phyloP scores from a whole-genome alignment of 2,113 vertebrate genomes.

The Turdus rufiventris region DNA sequence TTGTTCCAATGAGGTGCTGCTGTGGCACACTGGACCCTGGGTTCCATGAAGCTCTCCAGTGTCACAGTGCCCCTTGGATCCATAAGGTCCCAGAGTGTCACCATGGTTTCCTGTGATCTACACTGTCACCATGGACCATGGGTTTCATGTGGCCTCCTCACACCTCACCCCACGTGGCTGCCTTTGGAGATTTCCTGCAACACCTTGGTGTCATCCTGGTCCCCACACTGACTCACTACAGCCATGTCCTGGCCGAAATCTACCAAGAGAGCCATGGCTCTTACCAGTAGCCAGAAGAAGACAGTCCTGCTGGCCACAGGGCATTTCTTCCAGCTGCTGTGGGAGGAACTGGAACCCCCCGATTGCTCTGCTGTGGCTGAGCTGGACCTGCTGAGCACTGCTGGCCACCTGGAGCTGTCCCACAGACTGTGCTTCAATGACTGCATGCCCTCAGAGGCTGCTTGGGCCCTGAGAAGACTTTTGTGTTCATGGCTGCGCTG shows the following conservation, averaged over 20 bases:
- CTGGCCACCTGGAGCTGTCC: slow-evolving; percentile 73
- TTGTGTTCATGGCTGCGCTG: slow-evolving; percentile 68
- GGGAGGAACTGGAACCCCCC: neutral
- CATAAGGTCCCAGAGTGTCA: too few relatives aligned
- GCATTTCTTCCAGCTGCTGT: slow-evolving; percentile 69
- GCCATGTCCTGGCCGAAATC: slow-evolving; percentile 72
- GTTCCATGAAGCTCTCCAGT: too few relatives aligned
- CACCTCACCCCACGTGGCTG: neutral
- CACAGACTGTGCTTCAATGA: slow-evolving; percentile 73
- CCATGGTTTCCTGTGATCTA: too few relatives aligned
- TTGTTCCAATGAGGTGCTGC: too few relatives aligned
- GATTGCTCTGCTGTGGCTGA: neutral
- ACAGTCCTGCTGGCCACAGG: slow-evolving; percentile 59
- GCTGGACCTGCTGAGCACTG: slow-evolving; percentile 76
- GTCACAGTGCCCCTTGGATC: too few relatives aligned
- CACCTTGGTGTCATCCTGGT: slow-evolving; percentile 63
- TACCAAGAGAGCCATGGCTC: slow-evolving; percentile 60
- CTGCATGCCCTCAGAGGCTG: slow-evolving; percentile 22
- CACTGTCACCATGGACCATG: too few relatives aligned
- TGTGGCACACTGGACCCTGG: too few relatives aligned
- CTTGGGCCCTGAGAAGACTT: slow-evolving; percentile 43
- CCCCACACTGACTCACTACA: slow-evolving; percentile 71
- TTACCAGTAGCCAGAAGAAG: slow-evolving; percentile 61
- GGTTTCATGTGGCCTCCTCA: neutral
- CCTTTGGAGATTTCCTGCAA: slow-evolving; percentile 64